Evolutionary conservation across 92 coral and sea anemone species (phyloP).

Genomic region (Ricordea florida): DNA sequence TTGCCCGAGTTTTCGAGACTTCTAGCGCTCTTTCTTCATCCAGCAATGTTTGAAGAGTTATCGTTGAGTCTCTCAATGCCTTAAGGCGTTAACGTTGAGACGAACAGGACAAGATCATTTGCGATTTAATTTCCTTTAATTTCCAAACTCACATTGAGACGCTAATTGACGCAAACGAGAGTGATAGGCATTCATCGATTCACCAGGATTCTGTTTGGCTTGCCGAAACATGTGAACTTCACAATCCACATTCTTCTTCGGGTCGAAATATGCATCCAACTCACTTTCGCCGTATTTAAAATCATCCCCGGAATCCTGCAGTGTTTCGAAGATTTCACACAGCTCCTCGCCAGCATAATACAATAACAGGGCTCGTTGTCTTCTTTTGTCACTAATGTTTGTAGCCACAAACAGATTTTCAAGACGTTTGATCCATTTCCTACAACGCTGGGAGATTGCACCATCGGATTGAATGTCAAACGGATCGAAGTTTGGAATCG

Average conservation of each 20-base stretch:
- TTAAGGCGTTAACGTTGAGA: slow-evolving; percentile 1
- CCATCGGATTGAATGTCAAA: slow-evolving; percentile 51
- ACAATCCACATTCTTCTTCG: slow-evolving; percentile 31
- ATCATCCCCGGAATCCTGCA: slow-evolving; percentile 17
- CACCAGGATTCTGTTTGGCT: slow-evolving; percentile 41
- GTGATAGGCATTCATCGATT: slow-evolving; percentile 43
- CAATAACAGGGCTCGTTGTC: slow-evolving; percentile 33
- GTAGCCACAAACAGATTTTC: slow-evolving; percentile 55
- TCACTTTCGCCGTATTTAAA: slow-evolving; percentile 25
- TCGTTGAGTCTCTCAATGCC: neutral
- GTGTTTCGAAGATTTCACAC: slow-evolving; percentile 9
- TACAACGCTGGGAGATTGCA: slow-evolving; percentile 35
- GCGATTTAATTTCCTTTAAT: neutral
- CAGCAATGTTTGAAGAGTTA: slow-evolving; percentile 2
- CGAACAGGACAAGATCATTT: neutral
- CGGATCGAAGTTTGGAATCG: slow-evolving; percentile 43
- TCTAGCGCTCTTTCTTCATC: neutral
- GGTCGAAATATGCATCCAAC: slow-evolving; percentile 39
- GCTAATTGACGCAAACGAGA: slow-evolving; percentile 28
- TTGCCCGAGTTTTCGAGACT: neutral
- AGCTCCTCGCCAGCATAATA: slow-evolving; percentile 40
- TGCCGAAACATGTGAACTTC: slow-evolving; percentile 48
- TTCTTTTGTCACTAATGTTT: slow-evolving; percentile 25
- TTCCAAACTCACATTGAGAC: slow-evolving; percentile 14
- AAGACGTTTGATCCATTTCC: slow-evolving; percentile 45